Evolutionary conservation across 2,888 invertebrate genomes (phyloP).

Genomic region (Lochmaea capreae): DNA sequence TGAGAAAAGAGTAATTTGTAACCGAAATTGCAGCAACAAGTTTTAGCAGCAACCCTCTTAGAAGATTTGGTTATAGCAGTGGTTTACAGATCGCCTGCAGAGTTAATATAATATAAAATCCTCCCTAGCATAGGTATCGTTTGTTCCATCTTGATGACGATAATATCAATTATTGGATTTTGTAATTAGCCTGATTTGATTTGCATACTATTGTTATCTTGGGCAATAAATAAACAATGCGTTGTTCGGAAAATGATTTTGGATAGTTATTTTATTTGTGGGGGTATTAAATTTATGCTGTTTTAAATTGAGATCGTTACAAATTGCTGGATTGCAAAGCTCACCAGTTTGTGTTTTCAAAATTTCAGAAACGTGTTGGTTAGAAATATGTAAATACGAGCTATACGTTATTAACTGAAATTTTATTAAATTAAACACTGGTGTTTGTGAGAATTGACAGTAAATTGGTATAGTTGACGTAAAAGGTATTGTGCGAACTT

Average conservation of each 20-base stretch:
- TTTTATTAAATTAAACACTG: too few species aligned
- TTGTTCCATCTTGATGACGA: neutral
- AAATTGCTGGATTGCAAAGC: neutral
- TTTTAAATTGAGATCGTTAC: neutral
- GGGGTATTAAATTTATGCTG: neutral
- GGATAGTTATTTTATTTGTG: conserved; percentile 1
- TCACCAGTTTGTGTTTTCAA: too few species aligned
- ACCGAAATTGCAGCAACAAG: too few species aligned
- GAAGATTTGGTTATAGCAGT: neutral
- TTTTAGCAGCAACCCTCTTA: neutral
- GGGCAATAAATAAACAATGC: conserved; percentile 4
- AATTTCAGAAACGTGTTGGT: neutral
- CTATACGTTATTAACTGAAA: too few species aligned
- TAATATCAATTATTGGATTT: conserved; percentile 7
- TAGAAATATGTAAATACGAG: neutral
- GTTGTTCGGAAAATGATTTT: conserved; percentile 8
- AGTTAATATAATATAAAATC: neutral
- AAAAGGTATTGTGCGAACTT: too few species aligned
- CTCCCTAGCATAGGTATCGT: neutral
- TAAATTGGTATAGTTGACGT: too few species aligned
- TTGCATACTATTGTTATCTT: conserved; percentile 14
- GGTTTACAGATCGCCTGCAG: neutral
- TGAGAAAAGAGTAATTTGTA: too few species aligned
- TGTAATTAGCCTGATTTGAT: conserved; percentile 9
- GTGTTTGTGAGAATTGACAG: too few species aligned